Percentiles rank a stretch among this genome's conserved stretches.
Evolutionary conservation across 2,797 vertebrate genomes (phyloP).

Genomic region (Karalla daura): DNA sequence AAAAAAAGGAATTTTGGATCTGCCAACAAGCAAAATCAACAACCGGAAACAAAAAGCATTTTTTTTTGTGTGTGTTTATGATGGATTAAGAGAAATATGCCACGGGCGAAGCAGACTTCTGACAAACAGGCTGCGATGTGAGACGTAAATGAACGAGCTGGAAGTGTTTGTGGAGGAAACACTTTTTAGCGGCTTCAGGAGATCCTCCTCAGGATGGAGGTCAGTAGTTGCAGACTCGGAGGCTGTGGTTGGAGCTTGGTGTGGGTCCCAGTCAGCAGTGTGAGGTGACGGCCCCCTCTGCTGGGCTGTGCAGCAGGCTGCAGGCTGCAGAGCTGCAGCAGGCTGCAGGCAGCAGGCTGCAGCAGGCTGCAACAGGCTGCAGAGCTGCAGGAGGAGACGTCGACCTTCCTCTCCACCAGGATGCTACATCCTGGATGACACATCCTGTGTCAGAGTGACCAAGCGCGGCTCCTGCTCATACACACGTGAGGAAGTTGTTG

Average conservation of each 20-base stretch:
- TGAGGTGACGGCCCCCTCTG: conserved; percentile 76
- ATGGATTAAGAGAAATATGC: conserved; percentile 4
- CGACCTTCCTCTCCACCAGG: no score
- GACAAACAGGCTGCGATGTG: conserved; percentile 2
- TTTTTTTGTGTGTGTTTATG: not conserved
- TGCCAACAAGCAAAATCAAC: not conserved
- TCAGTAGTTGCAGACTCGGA: no score
- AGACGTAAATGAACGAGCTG: conserved; percentile 6
- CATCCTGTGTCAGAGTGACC: no score
- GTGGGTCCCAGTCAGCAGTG: conserved; percentile 33
- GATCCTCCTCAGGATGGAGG: no score
- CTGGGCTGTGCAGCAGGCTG: conserved; percentile 59
- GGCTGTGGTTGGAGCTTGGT: no score
- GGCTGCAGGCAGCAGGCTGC: conserved; percentile 9
- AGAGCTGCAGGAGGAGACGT: no score
- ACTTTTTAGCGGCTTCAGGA: not conserved
- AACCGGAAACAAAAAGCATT: not conserved
- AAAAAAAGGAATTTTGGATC: no score
- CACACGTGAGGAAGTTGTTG: no score
- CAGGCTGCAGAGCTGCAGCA: conserved; percentile 53
- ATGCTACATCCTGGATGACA: no score
- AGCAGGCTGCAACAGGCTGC: no score
- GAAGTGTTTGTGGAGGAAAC: conserved; percentile 16
- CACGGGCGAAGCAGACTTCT: not conserved
- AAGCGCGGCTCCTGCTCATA: no score